Conservation (phyloP, 2,797 vertebrate species). For the Myotis pilosus region DNA sequence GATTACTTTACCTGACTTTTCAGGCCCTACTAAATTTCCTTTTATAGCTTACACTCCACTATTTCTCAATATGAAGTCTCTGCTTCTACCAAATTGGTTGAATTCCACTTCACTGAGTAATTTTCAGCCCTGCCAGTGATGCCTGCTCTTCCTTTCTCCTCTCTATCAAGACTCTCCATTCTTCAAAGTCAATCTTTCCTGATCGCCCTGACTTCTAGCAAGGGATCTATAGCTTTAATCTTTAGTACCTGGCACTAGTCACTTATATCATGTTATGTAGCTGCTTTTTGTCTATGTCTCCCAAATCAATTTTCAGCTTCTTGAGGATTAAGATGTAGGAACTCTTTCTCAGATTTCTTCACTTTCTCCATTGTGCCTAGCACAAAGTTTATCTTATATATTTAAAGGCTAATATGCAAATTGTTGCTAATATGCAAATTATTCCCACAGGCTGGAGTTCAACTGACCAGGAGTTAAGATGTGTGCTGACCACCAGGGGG, state of each 20-base stretch:
- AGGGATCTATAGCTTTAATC: neutral
- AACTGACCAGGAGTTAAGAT: too few species aligned
- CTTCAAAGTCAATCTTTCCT: neutral
- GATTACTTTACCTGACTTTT: neutral
- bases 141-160: neutral
- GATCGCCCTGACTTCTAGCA: neutral
- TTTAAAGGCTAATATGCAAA: too few species aligned
- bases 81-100: neutral
- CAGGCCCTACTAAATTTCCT: neutral
- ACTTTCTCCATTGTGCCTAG: neutral
- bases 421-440: too few species aligned
- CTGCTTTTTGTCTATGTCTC: neutral
- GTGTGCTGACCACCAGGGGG: too few species aligned
- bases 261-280: neutral
- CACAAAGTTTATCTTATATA: neutral
- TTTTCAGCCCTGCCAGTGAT: neutral
- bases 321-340: neutral
- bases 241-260: neutral
- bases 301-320: neutral
- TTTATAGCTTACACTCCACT: neutral
- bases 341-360: neutral
- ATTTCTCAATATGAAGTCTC: neutral
- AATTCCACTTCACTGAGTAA: neutral
- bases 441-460: too few species aligned
- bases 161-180: neutral